These are phyloP conservation scores for Callithrix jacchus DNA, from an alignment of 2,113 vertebrate species.

Conservation along the genomic window DNA sequence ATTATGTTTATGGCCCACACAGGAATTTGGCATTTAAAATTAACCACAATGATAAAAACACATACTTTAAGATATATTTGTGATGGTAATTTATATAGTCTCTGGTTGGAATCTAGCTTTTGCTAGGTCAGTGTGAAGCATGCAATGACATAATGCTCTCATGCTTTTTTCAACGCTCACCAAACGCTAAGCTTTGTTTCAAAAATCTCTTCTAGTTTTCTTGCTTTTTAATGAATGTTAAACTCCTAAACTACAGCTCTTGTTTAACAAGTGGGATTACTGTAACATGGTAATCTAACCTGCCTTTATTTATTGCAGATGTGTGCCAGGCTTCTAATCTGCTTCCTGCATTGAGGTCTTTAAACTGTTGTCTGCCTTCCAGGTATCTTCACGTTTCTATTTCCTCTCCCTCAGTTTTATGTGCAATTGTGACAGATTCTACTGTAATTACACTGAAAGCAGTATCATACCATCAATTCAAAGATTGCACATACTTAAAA, in stretches of 20 bases:
- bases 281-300: constrained; percentile 48
- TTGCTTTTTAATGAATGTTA: constrained; percentile 63
- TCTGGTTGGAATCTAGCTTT: not conserved
- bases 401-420: not conserved
- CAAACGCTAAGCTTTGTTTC: constrained; percentile 24
- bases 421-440: constrained; percentile 14
- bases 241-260: constrained; percentile 35
- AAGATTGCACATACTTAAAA: constrained; percentile 2
- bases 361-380: constrained; percentile 76
- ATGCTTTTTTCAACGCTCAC: not conserved
- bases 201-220: constrained; percentile 50
- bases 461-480: not conserved
- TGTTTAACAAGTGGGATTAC: constrained; percentile 42
- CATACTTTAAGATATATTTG: not conserved
- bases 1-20: not conserved
- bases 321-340: constrained; percentile 77
- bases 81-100: not conserved
- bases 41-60: not conserved
- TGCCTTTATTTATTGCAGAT: constrained; percentile 80
- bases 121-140: not conserved
- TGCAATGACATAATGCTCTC: not conserved
- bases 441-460: not conserved
- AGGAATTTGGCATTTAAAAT: constrained; percentile 22
- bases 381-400: constrained; percentile 70
- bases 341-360: constrained; percentile 75